Evolutionary conservation across 2,888 invertebrate species (phyloP).

Genomic region (Anoncus sp.): DNA sequence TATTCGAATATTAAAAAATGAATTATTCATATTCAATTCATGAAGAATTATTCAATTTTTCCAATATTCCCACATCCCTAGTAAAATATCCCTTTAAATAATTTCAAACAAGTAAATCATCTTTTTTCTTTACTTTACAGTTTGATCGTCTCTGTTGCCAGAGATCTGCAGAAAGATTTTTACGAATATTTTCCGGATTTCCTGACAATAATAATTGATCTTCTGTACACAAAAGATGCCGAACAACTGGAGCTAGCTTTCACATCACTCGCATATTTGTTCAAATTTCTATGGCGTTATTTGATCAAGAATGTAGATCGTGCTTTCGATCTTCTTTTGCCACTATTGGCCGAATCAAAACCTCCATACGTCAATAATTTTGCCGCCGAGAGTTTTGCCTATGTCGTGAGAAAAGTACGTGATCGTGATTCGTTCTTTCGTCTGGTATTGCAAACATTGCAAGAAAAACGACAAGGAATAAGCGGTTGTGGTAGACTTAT

Average conservation of each 20-base stretch:
- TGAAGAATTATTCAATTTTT: too few species aligned
- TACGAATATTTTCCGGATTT: constrained; percentile 93
- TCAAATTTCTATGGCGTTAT: constrained; percentile 94
- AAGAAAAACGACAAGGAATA: constrained; percentile 88
- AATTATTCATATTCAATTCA: too few species aligned
- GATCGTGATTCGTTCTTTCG: constrained; percentile 90
- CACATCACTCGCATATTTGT: constrained; percentile 93
- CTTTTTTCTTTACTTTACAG: constrained; percentile 83
- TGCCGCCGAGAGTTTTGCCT: constrained; percentile 98
- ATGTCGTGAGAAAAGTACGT: constrained; percentile 94
- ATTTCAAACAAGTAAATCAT: not conserved
- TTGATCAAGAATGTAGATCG: constrained; percentile 91
- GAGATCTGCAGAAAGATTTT: constrained; percentile 95
- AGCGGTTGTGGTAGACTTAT: constrained; percentile 93
- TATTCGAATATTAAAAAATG: too few species aligned
- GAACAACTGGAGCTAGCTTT: constrained; percentile 95
- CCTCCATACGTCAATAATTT: constrained; percentile 95
- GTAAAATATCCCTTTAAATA: not conserved
- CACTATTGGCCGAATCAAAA: constrained; percentile 90
- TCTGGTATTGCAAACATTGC: constrained; percentile 88
- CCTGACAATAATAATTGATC: constrained; percentile 88
- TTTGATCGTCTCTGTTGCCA: constrained; percentile 92
- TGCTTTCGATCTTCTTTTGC: constrained; percentile 89
- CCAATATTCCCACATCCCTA: too few species aligned
- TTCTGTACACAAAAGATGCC: constrained; percentile 90